phyloP scores from a whole-genome alignment of 2,113 vertebrate species.

The Poeciliopsis occidentalis region DNA sequence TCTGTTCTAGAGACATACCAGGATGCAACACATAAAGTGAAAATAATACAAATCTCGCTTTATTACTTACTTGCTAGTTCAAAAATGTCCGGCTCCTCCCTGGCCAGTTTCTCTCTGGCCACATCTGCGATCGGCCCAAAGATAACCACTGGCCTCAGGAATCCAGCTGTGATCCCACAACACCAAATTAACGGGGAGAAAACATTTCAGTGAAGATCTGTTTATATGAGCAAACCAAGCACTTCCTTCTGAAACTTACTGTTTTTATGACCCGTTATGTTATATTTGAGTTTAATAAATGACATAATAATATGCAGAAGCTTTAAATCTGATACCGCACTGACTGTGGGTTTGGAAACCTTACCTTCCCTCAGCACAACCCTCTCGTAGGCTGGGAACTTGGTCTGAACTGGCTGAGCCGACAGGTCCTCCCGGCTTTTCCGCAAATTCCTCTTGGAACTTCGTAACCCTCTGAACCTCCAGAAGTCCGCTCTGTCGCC shows the following conservation, averaged over 20 bases:
- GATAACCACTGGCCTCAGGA: slow-evolving; percentile 96
- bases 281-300: not conserved
- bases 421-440: slow-evolving; percentile 98
- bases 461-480: slow-evolving; percentile 94
- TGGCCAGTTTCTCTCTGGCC: slow-evolving; percentile 92
- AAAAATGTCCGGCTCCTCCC: slow-evolving; percentile 93
- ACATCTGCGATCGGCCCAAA: slow-evolving; percentile 98
- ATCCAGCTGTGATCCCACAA: slow-evolving; percentile 84
- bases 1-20: slow-evolving; percentile 1
- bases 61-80: slow-evolving; percentile 94
- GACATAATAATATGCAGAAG: not conserved
- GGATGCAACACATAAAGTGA: not conserved
- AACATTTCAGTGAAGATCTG: not conserved
- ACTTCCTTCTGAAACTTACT: too few species aligned
- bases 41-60: not conserved
- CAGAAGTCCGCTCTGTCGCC: slow-evolving; percentile 97
- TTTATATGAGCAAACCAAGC: not conserved
- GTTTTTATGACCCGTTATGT: not conserved
- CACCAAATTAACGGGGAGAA: slow-evolving; percentile 4
- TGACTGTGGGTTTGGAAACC: not conserved
- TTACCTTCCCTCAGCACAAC: slow-evolving; percentile 98
- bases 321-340: not conserved
- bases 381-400: slow-evolving; percentile 97
- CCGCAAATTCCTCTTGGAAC: slow-evolving; percentile 96
- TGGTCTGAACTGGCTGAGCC: slow-evolving; percentile 96